Conservation (phyloP, 2,888 invertebrate genomes). For the Pinctada fucata region DNA sequence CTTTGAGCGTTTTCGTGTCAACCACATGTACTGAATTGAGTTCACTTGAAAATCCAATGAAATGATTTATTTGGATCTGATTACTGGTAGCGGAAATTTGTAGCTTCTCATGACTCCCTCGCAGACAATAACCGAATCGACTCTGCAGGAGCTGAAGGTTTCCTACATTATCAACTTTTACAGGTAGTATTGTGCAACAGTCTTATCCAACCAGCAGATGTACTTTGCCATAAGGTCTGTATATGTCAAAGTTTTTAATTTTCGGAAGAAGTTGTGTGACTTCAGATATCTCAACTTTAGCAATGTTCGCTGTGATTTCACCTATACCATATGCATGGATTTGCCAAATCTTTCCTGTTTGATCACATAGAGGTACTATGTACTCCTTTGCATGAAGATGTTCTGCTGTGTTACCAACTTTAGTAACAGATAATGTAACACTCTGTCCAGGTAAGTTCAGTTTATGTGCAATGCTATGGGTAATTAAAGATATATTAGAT, state of each 20-base stretch:
- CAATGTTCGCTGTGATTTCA: constrained; percentile 15
- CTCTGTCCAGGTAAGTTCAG: no score
- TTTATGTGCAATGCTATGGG: no score
- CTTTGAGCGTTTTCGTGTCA: neutral
- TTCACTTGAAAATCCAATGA: constrained; percentile 8
- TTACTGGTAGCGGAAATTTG: neutral
- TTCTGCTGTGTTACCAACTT: no score
- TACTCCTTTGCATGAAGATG: constrained; percentile 25
- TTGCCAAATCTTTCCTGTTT: constrained; percentile 9
- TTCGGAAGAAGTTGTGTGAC: no score
- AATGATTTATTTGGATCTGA: neutral
- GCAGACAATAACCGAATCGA: constrained; percentile 25
- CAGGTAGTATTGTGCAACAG: constrained; percentile 15
- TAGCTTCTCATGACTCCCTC: constrained; percentile 12
- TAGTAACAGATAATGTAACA: constrained; percentile 22
- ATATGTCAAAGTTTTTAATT: no score
- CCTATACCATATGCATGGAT: constrained; percentile 25
- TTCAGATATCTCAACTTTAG: no score
- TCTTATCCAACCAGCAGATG: constrained; percentile 15
- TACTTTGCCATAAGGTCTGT: no score
- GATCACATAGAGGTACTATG: constrained; percentile 15
- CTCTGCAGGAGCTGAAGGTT: constrained; percentile 20
- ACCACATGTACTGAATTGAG: constrained; percentile 10
- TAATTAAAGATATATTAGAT: constrained; percentile 24
- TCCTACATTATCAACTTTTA: constrained; percentile 3